phyloP scores from a whole-genome alignment of 2,797 vertebrate genomes.

The Pangasius larnaudii region DNA sequence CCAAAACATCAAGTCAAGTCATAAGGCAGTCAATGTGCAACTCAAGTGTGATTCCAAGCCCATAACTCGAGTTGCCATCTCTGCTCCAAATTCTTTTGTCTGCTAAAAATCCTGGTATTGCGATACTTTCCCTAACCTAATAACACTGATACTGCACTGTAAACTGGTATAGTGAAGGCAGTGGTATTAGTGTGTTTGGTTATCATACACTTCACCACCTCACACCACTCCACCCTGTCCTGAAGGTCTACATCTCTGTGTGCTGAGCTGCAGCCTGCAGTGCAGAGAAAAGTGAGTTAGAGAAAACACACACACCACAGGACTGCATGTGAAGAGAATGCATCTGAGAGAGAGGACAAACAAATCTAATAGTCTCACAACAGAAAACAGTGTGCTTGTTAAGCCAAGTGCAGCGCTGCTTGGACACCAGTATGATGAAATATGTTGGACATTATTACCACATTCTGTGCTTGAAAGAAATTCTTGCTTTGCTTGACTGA shows the following conservation, averaged over 20 bases:
- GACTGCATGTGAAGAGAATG: slow-evolving; percentile 11
- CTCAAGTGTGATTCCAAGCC: background rate
- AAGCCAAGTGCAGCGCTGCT: background rate
- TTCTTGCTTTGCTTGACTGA: background rate
- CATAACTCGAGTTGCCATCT: background rate
- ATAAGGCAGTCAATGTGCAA: background rate
- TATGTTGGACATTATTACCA: background rate
- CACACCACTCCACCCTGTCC: background rate
- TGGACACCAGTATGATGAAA: background rate
- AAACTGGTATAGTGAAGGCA: background rate
- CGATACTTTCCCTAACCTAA: background rate
- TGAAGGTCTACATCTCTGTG: slow-evolving; percentile 15
- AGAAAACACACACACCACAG: slow-evolving; percentile 38
- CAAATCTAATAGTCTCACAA: background rate
- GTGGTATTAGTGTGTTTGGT: background rate
- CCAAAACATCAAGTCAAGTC: background rate
- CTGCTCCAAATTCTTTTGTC: background rate
- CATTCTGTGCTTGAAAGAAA: background rate
- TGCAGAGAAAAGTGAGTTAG: slow-evolving; percentile 48
- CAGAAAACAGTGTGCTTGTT: background rate
- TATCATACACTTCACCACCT: background rate
- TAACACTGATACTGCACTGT: background rate
- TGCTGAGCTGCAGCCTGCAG: slow-evolving; percentile 48
- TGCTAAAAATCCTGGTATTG: background rate
- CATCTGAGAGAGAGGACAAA: background rate